Evolutionary conservation across 2,888 invertebrate genomes (phyloP).

Genomic region (Andrena hattorfiana): DNA sequence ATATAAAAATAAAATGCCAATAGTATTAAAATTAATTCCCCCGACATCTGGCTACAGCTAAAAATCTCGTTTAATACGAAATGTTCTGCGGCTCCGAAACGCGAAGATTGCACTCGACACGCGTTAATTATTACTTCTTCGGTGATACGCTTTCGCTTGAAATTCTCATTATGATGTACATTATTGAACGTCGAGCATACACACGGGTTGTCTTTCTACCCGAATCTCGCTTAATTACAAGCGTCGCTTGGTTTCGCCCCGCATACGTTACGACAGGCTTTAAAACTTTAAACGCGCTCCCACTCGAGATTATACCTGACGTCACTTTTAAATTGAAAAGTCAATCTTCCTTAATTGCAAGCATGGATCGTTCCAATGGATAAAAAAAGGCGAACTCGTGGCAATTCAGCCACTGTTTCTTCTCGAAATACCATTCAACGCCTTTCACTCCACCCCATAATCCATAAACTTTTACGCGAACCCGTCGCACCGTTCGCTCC

Average conservation of each 20-base stretch:
- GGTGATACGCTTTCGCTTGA: conserved; percentile 5
- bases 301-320: not conserved
- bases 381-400: not conserved
- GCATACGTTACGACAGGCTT: conserved; percentile 2
- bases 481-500: not conserved
- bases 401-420: not conserved
- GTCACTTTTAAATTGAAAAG: not conserved
- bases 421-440: not conserved
- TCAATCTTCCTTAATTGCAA: not conserved
- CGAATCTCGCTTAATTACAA: conserved; percentile 33
- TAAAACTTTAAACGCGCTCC: not conserved
- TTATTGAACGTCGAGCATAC: conserved; percentile 11
- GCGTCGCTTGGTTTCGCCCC: conserved; percentile 14
- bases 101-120: not conserved
- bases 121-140: conserved; percentile 43
- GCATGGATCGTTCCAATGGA: not conserved
- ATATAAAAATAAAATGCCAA: no score
- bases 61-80: conserved; percentile 1
- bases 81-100: not conserved
- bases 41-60: not conserved
- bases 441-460: not conserved
- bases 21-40: not conserved
- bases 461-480: not conserved
- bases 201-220: not conserved
- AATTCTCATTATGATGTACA: conserved; percentile 28